phyloP scores from a whole-genome alignment of 2,888 invertebrate genomes.

The Danaus chrysippus region DNA sequence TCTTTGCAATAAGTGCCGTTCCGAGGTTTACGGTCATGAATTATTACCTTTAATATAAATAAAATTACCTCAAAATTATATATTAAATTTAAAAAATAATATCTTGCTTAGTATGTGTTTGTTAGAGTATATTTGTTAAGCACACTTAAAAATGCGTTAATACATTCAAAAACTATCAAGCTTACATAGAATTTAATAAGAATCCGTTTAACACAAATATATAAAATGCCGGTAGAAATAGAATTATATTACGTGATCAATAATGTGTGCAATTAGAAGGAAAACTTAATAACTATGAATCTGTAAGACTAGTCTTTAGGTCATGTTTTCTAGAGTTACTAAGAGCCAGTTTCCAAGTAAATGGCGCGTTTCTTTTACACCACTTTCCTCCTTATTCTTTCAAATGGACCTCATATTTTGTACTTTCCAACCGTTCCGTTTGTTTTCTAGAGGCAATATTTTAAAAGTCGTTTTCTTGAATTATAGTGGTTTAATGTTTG shows the following conservation, averaged over 20 bases:
- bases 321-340: constrained; percentile 24
- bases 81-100: constrained; percentile 3
- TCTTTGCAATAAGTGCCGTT: constrained; percentile 74
- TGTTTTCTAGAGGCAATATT: constrained; percentile 13
- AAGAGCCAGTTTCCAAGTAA: constrained; percentile 22
- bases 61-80: constrained; percentile 15
- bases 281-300: too few species aligned
- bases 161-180: too few species aligned
- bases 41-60: constrained; percentile 59
- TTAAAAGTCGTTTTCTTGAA: constrained; percentile 2
- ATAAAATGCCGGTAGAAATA: too few species aligned
- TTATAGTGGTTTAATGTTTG: constrained; percentile 2
- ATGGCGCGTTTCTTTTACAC: constrained; percentile 19
- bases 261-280: too few species aligned
- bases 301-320: constrained; percentile 7
- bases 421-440: constrained; percentile 9
- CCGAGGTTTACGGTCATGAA: constrained; percentile 71
- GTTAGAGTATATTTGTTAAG: too few species aligned
- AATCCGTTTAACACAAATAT: too few species aligned
- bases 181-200: too few species aligned
- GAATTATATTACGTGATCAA: too few species aligned
- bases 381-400: constrained; percentile 15
- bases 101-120: neutral
- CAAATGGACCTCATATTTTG: constrained; percentile 17
- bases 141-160: too few species aligned